A percentile compares a stretch with the other conserved stretches of the same genome.
Evolutionary conservation across 1,140 invertebrate species (phyloP).

Genomic region (Cydia splendana): DNA sequence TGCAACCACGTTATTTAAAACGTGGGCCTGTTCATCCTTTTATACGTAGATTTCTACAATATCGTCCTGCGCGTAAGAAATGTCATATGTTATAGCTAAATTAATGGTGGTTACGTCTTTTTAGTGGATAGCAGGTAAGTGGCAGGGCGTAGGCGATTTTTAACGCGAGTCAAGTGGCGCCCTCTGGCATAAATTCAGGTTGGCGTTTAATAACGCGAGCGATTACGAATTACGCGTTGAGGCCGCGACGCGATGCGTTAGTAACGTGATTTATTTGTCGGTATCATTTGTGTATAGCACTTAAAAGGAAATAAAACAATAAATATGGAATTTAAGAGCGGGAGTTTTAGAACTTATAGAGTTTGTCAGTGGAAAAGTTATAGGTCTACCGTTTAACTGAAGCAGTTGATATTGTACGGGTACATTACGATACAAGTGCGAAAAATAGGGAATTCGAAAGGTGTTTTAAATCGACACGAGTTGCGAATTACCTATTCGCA

Average conservation of each 20-base stretch:
- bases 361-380: too few relatives aligned
- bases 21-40: neutral
- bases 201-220: constrained; percentile 22
- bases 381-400: too few relatives aligned
- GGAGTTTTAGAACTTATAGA: too few relatives aligned
- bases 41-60: constrained; percentile 14
- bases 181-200: constrained; percentile 27
- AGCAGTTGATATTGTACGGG: too few relatives aligned
- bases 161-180: constrained; percentile 3
- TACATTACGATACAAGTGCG: too few relatives aligned
- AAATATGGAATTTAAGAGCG: too few relatives aligned
- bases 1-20: constrained; percentile 8
- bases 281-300: neutral
- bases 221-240: constrained; percentile 8
- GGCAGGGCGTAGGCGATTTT: constrained; percentile 23
- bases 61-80: neutral
- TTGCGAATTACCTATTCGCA: too few relatives aligned
- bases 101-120: neutral
- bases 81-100: neutral
- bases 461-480: too few relatives aligned
- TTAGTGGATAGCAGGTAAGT: neutral
- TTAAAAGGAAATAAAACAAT: too few relatives aligned
- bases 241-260: neutral
- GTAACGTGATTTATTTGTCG: neutral
- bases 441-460: too few relatives aligned